Conservation (phyloP, 2,888 invertebrate genomes). For the Eretmocerus hayati region DNA sequence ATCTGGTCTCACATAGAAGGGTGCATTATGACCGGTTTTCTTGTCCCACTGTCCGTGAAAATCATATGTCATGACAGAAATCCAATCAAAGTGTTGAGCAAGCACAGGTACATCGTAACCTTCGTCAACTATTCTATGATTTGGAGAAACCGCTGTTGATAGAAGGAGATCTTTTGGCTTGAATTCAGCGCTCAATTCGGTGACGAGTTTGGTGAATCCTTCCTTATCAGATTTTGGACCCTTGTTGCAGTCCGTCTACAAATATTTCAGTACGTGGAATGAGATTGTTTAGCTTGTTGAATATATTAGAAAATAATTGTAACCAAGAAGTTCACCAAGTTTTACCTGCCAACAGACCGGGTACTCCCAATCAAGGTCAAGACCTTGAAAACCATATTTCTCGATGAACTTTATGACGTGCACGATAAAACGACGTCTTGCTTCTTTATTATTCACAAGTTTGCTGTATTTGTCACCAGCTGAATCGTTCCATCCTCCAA, state of each 20-base stretch:
- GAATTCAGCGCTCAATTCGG: constrained; percentile 67
- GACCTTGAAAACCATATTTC: constrained; percentile 77
- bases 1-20: constrained; percentile 71
- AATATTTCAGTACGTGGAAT: too few species aligned
- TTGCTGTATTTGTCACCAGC: constrained; percentile 83
- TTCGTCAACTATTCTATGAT: constrained; percentile 72
- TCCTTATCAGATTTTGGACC: constrained; percentile 75
- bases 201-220: constrained; percentile 68
- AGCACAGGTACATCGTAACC: constrained; percentile 76
- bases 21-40: constrained; percentile 82
- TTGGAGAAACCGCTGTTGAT: constrained; percentile 80
- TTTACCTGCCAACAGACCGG: constrained; percentile 87
- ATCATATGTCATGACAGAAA: constrained; percentile 86
- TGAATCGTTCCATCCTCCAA: constrained; percentile 95
- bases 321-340: too few species aligned
- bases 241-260: constrained; percentile 72
- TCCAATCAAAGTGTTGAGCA: constrained; percentile 78
- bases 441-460: constrained; percentile 65
- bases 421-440: constrained; percentile 66
- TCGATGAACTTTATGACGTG: constrained; percentile 73
- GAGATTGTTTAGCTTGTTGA: too few species aligned
- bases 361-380: constrained; percentile 93
- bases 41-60: constrained; percentile 91
- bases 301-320: too few species aligned
- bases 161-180: constrained; percentile 64